Base-by-base conservation (phyloP, 2,113 vertebrate species). In the Cebus imitator region DNA sequence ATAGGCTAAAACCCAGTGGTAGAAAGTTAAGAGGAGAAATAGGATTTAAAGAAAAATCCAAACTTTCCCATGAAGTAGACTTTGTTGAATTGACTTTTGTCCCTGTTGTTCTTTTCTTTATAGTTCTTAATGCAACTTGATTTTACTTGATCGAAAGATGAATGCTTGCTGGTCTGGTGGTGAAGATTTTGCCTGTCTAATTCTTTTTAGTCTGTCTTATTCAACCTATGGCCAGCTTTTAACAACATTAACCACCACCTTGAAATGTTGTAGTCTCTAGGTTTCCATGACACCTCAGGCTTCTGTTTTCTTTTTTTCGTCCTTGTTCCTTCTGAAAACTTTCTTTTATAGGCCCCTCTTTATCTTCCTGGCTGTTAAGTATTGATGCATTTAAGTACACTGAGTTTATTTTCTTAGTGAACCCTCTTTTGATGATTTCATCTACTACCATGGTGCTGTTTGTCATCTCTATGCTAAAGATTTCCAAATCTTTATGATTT, bases 61-160 rank as follows among this genome's bases (percentile, higher is more conserved):
- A 21, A 64, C 16, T 88, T 87, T 91, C 11, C 55, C 32, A 52
- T 45, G 25, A 84, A 90, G 30, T 91, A 91, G 43, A 97, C 66
- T 82, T 92, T 86, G 45, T 81, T 96, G 50, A 76, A 55, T 73
- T 94, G 40, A 72, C 32, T 90, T 94, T 95, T 82, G 18, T 90
- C 35, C 9, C 79, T 81, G 32, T 80, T 70, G 95, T 76, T 80
- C 14, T 17, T 32, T 43, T 79, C 2, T 40, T 11, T 10, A 21
- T 37, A 76, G 57, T 89, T 92, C 27, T 94, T 73, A 78, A 73
- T 73, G 13, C 81, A 97, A 76, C 45, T 64, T 88, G 9, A 79
- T 58, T 95, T 96, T 70, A 94, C 48, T 35, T 79, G 45, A 37
- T 93, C 10, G 55, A 52, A 87, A 95, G 20, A 80, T 75, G 35